phyloP scores from a whole-genome alignment of 2,113 vertebrate genomes.

The Pogona vitticeps region DNA sequence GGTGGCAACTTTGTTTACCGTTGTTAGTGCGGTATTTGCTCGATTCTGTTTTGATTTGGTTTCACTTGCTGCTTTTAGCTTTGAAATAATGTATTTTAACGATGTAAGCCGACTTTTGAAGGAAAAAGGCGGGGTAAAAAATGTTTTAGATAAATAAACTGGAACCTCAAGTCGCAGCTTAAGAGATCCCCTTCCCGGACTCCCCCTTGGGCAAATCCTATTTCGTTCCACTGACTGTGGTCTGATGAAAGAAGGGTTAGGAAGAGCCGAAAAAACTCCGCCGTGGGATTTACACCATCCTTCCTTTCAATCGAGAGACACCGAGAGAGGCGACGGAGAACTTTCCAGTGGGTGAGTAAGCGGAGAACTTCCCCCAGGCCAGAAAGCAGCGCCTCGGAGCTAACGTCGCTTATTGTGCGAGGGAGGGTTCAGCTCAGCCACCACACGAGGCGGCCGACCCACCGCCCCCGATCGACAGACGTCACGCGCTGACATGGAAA shows the following conservation, averaged over 20 bases:
- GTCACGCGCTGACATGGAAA: background rate
- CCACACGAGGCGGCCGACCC: background rate
- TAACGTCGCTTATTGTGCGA: background rate
- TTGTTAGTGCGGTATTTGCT: too few relatives aligned
- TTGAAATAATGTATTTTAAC: too few relatives aligned
- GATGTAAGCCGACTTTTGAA: too few relatives aligned
- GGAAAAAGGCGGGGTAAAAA: too few relatives aligned
- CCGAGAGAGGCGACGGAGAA: background rate
- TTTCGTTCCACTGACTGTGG: background rate
- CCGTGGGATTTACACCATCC: background rate
- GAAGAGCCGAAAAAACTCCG: background rate
- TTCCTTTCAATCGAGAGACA: background rate
- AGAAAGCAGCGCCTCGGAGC: background rate
- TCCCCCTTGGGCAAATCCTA: constrained; percentile 1
- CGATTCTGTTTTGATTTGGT: too few relatives aligned
- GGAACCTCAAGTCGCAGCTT: too few relatives aligned
- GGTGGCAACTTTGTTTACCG: too few relatives aligned
- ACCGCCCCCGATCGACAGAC: background rate
- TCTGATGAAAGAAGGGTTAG: background rate
- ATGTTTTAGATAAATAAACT: too few relatives aligned
- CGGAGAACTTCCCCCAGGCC: background rate
- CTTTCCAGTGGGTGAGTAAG: constrained; percentile 10
- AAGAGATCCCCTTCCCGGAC: too few relatives aligned
- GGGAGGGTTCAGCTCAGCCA: background rate
- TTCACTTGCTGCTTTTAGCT: too few relatives aligned